Evolutionary conservation across 1,140 invertebrate species (phyloP).

Genomic region (Parapsyche elsis): DNA sequence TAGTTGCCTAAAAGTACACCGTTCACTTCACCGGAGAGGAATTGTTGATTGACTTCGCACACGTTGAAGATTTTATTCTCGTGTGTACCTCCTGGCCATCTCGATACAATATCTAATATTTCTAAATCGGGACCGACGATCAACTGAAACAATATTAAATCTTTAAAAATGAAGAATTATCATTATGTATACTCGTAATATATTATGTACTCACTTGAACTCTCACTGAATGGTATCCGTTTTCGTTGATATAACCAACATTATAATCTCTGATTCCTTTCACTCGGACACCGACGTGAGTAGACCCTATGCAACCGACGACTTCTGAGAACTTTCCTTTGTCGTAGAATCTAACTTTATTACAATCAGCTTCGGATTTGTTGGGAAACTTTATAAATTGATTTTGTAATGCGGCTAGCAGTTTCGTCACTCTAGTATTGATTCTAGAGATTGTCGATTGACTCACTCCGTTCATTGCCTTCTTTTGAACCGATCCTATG

Average conservation of each 20-base stretch:
- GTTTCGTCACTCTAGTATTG: slow-evolving; percentile 49
- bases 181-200: background rate
- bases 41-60: slow-evolving; percentile 47
- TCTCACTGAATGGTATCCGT: slow-evolving; percentile 53
- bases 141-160: slow-evolving; percentile 41
- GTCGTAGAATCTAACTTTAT: slow-evolving; percentile 50
- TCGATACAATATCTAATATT: slow-evolving; percentile 51
- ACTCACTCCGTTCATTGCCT: slow-evolving; percentile 51
- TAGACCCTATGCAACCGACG: slow-evolving; percentile 51
- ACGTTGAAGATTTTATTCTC: slow-evolving; percentile 49
- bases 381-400: slow-evolving; percentile 50
- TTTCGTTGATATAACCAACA: slow-evolving; percentile 51
- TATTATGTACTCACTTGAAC: slow-evolving; percentile 40
- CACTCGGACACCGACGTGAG: slow-evolving; percentile 50
- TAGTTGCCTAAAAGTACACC: slow-evolving; percentile 47
- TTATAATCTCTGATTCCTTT: slow-evolving; percentile 52
- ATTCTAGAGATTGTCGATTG: slow-evolving; percentile 52
- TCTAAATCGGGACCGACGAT: slow-evolving; percentile 52
- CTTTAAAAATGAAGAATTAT: background rate
- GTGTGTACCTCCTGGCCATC: slow-evolving; percentile 48
- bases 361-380: slow-evolving; percentile 40
- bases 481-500: slow-evolving; percentile 51
- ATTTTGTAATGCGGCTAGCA: slow-evolving; percentile 44
- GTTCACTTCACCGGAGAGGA: slow-evolving; percentile 45
- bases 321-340: slow-evolving; percentile 50